Percentiles rank a stretch among this genome's conserved stretches.
These are phyloP conservation scores for Lasioglossum malachurum DNA, from an alignment of 2,888 invertebrate genomes.

Conservation along the genomic window DNA sequence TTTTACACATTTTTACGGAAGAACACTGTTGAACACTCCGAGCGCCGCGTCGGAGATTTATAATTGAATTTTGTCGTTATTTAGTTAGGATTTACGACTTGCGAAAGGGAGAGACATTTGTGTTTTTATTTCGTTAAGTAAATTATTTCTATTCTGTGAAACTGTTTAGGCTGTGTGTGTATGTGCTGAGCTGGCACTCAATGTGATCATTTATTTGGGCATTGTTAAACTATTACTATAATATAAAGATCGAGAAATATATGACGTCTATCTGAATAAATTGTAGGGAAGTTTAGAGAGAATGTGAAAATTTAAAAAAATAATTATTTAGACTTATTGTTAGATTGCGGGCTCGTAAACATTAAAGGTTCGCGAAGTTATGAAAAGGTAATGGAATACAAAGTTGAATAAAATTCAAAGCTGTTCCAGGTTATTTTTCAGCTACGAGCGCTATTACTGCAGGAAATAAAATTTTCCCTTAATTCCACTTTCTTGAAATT, in stretches of 20 bases:
- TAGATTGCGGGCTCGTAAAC: background rate
- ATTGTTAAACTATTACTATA: background rate
- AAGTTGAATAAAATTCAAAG: background rate
- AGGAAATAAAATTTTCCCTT: conserved; percentile 5
- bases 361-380: background rate
- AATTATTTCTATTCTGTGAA: background rate
- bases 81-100: no score
- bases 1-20: background rate
- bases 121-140: background rate
- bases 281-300: background rate
- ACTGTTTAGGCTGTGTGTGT: background rate
- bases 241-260: no score
- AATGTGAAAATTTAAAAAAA: background rate
- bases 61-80: no score
- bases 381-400: background rate
- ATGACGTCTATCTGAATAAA: background rate
- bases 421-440: background rate
- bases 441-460: background rate
- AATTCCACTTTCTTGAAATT: conserved; percentile 2
- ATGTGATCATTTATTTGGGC: background rate
- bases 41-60: no score
- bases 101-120: background rate
- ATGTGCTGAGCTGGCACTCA: background rate
- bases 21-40: background rate
- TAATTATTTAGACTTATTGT: background rate